Conservation (phyloP, 2,888 invertebrate species). For the Pristionchus arcanus region DNA sequence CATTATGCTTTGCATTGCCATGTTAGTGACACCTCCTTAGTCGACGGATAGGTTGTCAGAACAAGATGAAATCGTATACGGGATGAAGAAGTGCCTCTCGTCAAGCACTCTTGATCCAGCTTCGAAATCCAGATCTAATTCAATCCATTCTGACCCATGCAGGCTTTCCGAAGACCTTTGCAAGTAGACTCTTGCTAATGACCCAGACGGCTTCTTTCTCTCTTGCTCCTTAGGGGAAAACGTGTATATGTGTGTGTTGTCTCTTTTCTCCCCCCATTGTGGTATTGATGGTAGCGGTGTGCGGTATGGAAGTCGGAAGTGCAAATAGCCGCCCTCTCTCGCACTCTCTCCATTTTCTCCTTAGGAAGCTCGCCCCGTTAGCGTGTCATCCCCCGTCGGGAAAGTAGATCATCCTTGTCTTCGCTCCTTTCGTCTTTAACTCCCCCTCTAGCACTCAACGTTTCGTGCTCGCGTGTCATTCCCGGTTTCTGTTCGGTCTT, state of each 20-base stretch:
- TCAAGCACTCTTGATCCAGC: neutral
- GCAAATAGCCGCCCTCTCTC: constrained; percentile 20
- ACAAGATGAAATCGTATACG: too few relatives aligned
- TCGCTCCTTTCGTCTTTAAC: constrained; percentile 15
- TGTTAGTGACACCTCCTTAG: too few relatives aligned
- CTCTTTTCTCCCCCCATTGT: neutral
- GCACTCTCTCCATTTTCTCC: neutral
- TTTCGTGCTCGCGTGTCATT: constrained; percentile 31
- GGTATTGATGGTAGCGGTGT: constrained; percentile 27
- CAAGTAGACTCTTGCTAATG: neutral
- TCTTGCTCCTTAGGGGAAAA: neutral
- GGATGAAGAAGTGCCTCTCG: neutral
- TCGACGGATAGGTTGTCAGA: too few relatives aligned
- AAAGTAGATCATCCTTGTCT: constrained; percentile 14
- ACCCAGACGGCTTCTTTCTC: constrained; percentile 1
- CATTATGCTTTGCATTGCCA: too few relatives aligned
- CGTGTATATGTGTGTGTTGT: neutral
- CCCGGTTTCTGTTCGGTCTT: constrained; percentile 7
- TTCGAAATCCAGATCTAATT: neutral
- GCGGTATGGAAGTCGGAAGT: constrained; percentile 52
- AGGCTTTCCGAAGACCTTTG: neutral
- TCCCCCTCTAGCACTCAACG: neutral
- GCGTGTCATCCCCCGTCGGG: constrained; percentile 26
- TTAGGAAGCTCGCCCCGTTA: constrained; percentile 9
- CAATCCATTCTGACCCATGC: neutral